phyloP scores from a whole-genome alignment of 2,113 vertebrate genomes.

The Aegithalos caudatus region DNA sequence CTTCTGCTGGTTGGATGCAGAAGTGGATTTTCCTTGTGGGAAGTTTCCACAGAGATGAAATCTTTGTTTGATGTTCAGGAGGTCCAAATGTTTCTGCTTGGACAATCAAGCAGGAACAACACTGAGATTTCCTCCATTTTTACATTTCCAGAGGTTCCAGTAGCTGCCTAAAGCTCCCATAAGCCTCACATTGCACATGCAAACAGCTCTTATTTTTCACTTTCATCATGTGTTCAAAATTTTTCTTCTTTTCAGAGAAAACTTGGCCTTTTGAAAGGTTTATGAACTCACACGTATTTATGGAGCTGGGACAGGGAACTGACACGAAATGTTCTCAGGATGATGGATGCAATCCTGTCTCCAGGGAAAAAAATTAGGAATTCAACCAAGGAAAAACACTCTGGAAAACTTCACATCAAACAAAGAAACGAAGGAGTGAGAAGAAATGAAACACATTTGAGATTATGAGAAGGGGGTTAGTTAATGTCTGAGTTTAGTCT shows the following conservation, averaged over 20 bases:
- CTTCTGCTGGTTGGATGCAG: background rate
- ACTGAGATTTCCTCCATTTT: background rate
- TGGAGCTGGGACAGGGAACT: slow-evolving; percentile 26
- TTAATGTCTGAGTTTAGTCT: background rate
- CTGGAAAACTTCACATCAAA: slow-evolving; percentile 34
- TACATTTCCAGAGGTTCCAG: background rate
- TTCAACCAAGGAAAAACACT: slow-evolving; percentile 14
- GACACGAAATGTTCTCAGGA: background rate
- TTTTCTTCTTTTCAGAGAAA: background rate
- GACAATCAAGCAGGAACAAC: background rate
- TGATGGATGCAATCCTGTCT: slow-evolving; percentile 22
- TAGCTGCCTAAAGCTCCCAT: background rate
- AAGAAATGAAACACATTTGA: slow-evolving; percentile 4
- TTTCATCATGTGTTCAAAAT: background rate
- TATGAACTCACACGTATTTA: background rate
- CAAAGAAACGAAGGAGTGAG: background rate
- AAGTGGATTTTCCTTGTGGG: background rate
- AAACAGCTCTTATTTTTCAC: slow-evolving; percentile 20
- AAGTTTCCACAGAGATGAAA: background rate
- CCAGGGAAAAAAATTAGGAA: background rate
- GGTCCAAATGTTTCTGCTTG: background rate
- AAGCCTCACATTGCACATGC: background rate
- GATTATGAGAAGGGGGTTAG: background rate
- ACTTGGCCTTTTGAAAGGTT: background rate
- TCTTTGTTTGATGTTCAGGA: background rate